These are phyloP conservation scores for Oreortyx pictus DNA, from an alignment of 2,797 vertebrate species.

Conservation along the genomic window DNA sequence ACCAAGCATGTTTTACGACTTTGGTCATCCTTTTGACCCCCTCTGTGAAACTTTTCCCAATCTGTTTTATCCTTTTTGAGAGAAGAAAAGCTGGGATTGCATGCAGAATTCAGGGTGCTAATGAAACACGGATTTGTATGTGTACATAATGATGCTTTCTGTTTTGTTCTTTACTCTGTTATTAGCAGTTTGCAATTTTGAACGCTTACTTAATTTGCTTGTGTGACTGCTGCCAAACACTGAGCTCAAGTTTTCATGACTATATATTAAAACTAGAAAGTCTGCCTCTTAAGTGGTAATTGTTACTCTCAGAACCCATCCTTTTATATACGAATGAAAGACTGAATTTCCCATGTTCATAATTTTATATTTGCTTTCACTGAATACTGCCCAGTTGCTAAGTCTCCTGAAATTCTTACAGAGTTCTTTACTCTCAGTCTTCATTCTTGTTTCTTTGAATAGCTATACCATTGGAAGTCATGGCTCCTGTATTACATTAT, in stretches of 20 bases:
- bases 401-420: neutral
- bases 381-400: neutral
- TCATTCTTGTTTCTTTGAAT: neutral
- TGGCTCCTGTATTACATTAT: neutral
- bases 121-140: neutral
- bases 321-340: neutral
- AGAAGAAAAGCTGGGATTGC: neutral
- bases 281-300: neutral
- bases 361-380: neutral
- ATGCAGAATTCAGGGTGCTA: neutral
- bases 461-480: neutral
- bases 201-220: neutral
- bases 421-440: neutral
- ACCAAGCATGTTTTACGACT: neutral
- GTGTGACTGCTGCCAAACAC: slow-evolving; percentile 6
- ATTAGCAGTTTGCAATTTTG: slow-evolving; percentile 3
- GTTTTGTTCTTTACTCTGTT: slow-evolving; percentile 15
- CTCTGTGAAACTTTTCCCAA: neutral
- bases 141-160: neutral
- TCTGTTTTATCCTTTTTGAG: neutral
- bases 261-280: neutral
- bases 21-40: neutral
- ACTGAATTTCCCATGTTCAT: neutral
- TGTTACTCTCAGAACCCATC: neutral
- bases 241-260: neutral